A percentile compares a stretch with the other conserved stretches of the same genome.
phyloP scores from a whole-genome alignment of 1,140 invertebrate species.

The Cydia strobilella region DNA sequence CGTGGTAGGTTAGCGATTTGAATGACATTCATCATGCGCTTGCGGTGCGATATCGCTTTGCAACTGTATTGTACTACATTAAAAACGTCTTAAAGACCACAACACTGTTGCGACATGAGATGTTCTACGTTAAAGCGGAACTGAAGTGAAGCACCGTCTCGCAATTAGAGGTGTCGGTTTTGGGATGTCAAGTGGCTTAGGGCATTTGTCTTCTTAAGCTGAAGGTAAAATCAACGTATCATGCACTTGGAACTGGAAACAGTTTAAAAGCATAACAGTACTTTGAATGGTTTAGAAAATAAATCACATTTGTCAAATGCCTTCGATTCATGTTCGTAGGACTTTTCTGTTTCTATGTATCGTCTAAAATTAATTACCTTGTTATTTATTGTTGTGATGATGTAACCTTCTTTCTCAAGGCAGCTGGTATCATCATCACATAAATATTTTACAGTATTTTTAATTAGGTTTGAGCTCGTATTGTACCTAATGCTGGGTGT shows the following conservation, averaged over 20 bases:
- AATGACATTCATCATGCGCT: background rate
- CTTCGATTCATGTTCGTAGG: background rate
- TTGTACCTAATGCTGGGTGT: too few species aligned
- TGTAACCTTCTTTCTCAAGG: too few species aligned
- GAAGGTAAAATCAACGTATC: constrained; percentile 16
- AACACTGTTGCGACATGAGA: background rate
- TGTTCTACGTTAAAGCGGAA: background rate
- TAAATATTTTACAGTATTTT: too few species aligned
- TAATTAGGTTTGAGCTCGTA: too few species aligned
- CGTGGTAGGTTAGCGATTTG: background rate
- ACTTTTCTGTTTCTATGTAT: too few species aligned
- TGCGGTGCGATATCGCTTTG: constrained; percentile 17
- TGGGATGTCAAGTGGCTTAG: constrained; percentile 28
- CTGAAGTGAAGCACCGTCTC: constrained; percentile 19
- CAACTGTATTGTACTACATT: background rate
- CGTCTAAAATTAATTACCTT: too few species aligned
- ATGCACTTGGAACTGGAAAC: constrained; percentile 9
- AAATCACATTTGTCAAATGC: background rate
- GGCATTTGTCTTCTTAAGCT: constrained; percentile 3
- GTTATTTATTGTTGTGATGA: too few species aligned
- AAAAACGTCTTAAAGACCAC: background rate
- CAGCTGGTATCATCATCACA: too few species aligned
- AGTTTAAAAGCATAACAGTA: background rate
- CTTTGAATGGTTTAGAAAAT: background rate
- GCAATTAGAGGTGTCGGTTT: constrained; percentile 15